Percentiles rank a stretch among this genome's conserved stretches.
phyloP scores from a whole-genome alignment of 2,888 invertebrate genomes.

The Cerceris ruficornis region DNA sequence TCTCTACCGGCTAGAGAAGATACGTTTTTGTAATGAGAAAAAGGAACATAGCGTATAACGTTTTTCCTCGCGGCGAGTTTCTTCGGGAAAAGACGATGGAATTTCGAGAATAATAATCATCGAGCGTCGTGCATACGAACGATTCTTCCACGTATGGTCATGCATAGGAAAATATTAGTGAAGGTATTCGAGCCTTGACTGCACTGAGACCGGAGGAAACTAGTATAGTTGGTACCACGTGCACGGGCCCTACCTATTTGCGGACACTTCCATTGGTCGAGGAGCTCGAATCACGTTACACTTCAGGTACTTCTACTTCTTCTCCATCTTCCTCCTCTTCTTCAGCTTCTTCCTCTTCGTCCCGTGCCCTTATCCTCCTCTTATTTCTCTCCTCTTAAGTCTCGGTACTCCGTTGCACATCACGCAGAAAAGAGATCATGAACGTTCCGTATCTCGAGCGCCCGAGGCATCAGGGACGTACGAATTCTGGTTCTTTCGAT shows the following conservation, averaged over 20 bases:
- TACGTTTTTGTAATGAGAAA: neutral
- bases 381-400: slow-evolving; percentile 13
- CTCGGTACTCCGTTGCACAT: slow-evolving; percentile 35
- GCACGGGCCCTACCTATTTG: slow-evolving; percentile 28
- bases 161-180: slow-evolving; percentile 51
- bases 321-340: slow-evolving; percentile 4
- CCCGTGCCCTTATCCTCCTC: slow-evolving; percentile 21
- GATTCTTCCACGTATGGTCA: slow-evolving; percentile 38
- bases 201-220: slow-evolving; percentile 15
- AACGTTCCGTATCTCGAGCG: slow-evolving; percentile 32
- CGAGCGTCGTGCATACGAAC: neutral
- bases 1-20: neutral
- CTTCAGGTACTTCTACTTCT: slow-evolving; percentile 1
- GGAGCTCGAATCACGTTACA: slow-evolving; percentile 27
- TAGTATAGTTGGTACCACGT: slow-evolving; percentile 33
- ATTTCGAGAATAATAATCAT: slow-evolving; percentile 5
- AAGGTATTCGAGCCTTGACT: slow-evolving; percentile 56
- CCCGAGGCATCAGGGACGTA: slow-evolving; percentile 42
- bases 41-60: neutral
- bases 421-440: slow-evolving; percentile 49
- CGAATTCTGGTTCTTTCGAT: slow-evolving; percentile 9
- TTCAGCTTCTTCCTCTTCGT: slow-evolving; percentile 11
- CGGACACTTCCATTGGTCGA: slow-evolving; percentile 43
- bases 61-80: neutral
- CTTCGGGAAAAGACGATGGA: neutral